Evolutionary conservation across 2,888 invertebrate species (phyloP).

Genomic region (Chromoteleia sp.): DNA sequence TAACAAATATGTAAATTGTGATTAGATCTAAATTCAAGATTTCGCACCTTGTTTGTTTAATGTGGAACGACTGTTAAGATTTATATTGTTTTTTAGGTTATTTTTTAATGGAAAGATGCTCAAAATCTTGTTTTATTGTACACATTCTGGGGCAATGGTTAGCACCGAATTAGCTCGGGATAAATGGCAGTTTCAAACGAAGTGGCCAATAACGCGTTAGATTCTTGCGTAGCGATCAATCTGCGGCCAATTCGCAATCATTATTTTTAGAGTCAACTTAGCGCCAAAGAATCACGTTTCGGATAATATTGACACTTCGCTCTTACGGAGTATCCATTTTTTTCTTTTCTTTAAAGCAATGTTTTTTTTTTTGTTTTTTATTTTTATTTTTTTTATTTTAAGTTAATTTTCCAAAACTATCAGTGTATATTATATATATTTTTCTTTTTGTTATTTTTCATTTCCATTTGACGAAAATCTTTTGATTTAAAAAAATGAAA

Average conservation of each 20-base stretch:
- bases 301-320: constrained; percentile 53
- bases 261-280: constrained; percentile 66
- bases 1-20: no score
- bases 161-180: constrained; percentile 60
- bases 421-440: no score
- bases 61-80: no score
- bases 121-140: constrained; percentile 27
- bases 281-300: constrained; percentile 66
- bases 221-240: constrained; percentile 65
- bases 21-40: no score
- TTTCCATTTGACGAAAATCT: no score
- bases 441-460: no score
- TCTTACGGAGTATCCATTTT: constrained; percentile 85
- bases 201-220: constrained; percentile 65
- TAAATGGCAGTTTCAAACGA: constrained; percentile 59
- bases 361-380: no score
- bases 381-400: no score
- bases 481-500: no score
- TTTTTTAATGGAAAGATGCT: constrained; percentile 10
- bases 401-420: no score
- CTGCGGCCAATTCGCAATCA: constrained; percentile 65
- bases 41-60: no score
- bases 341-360: constrained; percentile 87
- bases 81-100: neutral
- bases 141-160: constrained; percentile 57